phyloP scores from a whole-genome alignment of 1,140 invertebrate genomes.

The Dendrolimus kikuchii region DNA sequence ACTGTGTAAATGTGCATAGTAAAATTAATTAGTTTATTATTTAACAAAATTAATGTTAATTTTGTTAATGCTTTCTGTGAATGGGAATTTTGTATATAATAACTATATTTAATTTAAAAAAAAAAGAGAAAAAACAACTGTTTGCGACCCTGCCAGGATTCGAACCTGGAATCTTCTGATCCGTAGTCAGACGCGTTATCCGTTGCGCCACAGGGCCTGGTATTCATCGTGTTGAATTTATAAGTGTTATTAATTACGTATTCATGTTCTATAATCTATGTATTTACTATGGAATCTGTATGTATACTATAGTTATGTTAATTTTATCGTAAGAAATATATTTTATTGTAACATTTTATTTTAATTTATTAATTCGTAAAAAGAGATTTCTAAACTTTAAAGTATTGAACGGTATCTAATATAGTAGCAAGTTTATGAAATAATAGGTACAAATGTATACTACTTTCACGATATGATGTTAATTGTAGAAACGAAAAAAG shows the following conservation, averaged over 20 bases:
- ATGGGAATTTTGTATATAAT: too few species aligned
- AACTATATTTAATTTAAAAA: background rate
- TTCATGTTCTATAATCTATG: too few species aligned
- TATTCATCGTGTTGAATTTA: constrained; percentile 10
- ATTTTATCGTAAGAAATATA: background rate
- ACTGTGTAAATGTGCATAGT: background rate
- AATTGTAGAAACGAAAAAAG: too few species aligned
- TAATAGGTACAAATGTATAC: too few species aligned
- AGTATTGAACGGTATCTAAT: too few species aligned
- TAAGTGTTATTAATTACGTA: background rate
- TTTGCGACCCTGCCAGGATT: constrained; percentile 63
- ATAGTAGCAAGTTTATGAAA: too few species aligned
- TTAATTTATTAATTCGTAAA: too few species aligned
- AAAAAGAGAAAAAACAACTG: constrained; percentile 15
- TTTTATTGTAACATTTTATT: background rate
- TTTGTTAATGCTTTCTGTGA: too few species aligned
- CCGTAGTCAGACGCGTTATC: constrained; percentile 94
- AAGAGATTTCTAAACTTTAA: too few species aligned
- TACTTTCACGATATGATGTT: too few species aligned
- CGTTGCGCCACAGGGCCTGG: constrained; percentile 89
- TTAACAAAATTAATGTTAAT: background rate
- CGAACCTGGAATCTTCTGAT: constrained; percentile 73
- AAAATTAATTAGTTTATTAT: background rate
- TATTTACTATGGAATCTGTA: too few species aligned
- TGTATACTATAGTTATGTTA: too few species aligned